Base-by-base conservation (phyloP, 2,113 vertebrate species). In the Siniperca chuatsi region DNA sequence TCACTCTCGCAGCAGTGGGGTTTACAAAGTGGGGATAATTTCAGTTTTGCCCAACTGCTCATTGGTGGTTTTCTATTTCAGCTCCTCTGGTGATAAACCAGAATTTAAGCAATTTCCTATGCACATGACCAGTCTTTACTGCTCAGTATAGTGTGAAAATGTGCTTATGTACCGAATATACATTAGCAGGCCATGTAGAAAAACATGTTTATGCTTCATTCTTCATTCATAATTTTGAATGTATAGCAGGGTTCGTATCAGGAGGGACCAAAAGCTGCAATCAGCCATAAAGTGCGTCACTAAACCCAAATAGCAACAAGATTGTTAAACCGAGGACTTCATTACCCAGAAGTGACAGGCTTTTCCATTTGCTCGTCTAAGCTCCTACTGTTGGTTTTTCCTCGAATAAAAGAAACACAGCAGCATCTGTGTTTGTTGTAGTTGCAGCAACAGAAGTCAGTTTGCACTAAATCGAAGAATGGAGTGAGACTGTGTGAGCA, bases 1-100 rank as follows among this genome's bases (percentile, higher is more conserved):
- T 81, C 12, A 69, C 40, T 81, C n/a, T 55, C 44, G 73, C n/a
- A 81, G 72, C 46, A 33, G 42, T 21, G 37, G 16, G 52, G 10
- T 84, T 86, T 67, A 84, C 58, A 79, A 69, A 82, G 67, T 54
- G 46, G 42, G 60, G 29, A 77, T 68, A 8, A 69, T 83, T 82
- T 72, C 40, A 79, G 4, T 75, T 77, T 60, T 73, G 40, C n/a
- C 25, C 23, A 40, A 44, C 20, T 61, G 25, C 33, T 65, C 20
- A 46, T 52, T 73, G 46, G 44, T 62, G 52, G 21, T 72, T 85
- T 78, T 58, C 46, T 5, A n/a, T 8, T 76, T 54, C 29, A 61
- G 6, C 23, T 64, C 15, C 23, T 64, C 15, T n/a, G 44, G 46
- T 35, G 54, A 79, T 71, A 23, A 68, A 62, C 18, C 42, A 29